Conservation (phyloP, 2,888 invertebrate genomes). For the Tupiocoris notatus region DNA sequence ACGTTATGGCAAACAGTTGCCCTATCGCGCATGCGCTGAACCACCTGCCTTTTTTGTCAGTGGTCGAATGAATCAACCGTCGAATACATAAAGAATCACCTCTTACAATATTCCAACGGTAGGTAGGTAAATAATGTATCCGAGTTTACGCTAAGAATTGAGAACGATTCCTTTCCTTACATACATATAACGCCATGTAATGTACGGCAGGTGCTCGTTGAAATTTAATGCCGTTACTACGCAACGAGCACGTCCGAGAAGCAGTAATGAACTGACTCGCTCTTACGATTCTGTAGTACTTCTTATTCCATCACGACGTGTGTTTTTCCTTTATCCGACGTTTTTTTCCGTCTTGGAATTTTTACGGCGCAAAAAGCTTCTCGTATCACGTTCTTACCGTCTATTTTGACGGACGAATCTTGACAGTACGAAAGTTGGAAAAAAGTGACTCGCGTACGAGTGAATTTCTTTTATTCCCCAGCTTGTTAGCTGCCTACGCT, state of each 20-base stretch:
- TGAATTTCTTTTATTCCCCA: not conserved
- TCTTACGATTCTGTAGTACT: no score
- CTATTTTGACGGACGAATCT: not conserved
- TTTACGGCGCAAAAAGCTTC: not conserved
- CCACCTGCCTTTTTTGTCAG: slow-evolving; percentile 18
- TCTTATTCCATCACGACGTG: not conserved
- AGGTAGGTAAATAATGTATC: no score
- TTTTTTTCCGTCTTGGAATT: not conserved
- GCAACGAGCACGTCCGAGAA: not conserved
- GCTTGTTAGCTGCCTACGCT: not conserved
- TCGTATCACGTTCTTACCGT: not conserved
- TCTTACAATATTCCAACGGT: no score
- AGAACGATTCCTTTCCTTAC: not conserved
- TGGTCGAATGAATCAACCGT: slow-evolving; percentile 17
- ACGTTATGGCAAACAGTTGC: slow-evolving; percentile 22
- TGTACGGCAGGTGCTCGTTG: slow-evolving; percentile 1
- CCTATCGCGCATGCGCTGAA: slow-evolving; percentile 31
- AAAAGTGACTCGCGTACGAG: not conserved
- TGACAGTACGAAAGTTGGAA: not conserved
- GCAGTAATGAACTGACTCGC: no score
- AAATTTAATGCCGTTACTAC: not conserved
- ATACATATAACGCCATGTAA: slow-evolving; percentile 19
- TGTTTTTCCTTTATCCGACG: not conserved
- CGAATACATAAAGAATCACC: not conserved
- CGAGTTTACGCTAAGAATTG: no score